Percentiles rank a stretch among this genome's conserved stretches.
Conservation (phyloP, 2,888 invertebrate species). For the Ashinkailepas kermadecensis region DNA sequence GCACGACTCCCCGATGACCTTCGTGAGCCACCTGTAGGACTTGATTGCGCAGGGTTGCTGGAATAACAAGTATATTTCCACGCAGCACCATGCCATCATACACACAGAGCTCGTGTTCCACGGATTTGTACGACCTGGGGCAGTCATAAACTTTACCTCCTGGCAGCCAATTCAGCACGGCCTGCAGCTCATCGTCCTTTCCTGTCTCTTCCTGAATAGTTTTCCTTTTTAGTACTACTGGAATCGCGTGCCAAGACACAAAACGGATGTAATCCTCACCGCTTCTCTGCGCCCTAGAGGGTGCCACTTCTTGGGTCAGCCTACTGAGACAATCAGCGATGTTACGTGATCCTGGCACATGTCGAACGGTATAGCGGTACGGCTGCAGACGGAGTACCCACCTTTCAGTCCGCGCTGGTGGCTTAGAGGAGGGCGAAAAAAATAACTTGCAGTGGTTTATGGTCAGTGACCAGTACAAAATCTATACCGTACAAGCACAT, state of each 20-base stretch:
- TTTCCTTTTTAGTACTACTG: neutral
- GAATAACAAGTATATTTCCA: too few species aligned
- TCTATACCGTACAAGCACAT: too few species aligned
- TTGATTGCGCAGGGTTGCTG: too few species aligned
- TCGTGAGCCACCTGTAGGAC: too few species aligned
- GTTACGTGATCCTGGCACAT: neutral
- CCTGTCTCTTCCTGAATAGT: neutral
- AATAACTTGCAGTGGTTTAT: too few species aligned
- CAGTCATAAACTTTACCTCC: neutral
- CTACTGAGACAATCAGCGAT: neutral
- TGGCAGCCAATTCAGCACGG: neutral
- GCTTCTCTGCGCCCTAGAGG: neutral
- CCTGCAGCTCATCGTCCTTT: neutral
- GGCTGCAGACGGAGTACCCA: neutral
- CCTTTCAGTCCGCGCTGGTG: too few species aligned
- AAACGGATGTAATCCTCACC: neutral
- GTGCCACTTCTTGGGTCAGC: neutral
- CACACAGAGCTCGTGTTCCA: neutral
- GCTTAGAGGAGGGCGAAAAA: too few species aligned
- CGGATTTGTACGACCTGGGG: neutral
- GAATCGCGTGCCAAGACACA: neutral
- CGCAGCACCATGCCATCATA: neutral
- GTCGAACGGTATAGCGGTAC: neutral
- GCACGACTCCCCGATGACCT: too few species aligned
- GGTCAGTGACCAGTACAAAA: too few species aligned